A percentile compares a stretch with the other conserved stretches of the same genome.
These are phyloP conservation scores for Drosophila borborema DNA, from an alignment of 2,888 invertebrate genomes.

Conservation along the genomic window DNA sequence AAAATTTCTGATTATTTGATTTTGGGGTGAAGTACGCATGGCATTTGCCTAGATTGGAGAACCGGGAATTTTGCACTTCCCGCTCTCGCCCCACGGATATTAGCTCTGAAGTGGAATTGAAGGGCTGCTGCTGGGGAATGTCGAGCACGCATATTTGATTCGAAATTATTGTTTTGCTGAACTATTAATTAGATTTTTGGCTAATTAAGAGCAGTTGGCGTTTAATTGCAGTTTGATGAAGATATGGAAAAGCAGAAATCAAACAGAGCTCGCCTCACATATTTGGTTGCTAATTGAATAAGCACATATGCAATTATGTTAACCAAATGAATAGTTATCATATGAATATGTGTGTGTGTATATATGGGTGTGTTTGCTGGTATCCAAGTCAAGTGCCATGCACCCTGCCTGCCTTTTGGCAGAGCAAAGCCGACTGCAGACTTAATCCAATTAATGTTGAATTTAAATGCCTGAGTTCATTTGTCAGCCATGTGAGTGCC, in stretches of 20 bases:
- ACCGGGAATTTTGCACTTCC: slow-evolving; percentile 7
- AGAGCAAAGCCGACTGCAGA: slow-evolving; percentile 52
- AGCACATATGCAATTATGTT: slow-evolving; percentile 47
- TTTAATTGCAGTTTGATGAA: slow-evolving; percentile 1
- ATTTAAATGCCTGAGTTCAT: slow-evolving; percentile 74
- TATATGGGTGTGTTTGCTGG: background rate
- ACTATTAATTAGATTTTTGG: slow-evolving; percentile 3
- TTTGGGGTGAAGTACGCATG: slow-evolving; percentile 46
- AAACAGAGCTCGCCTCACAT: slow-evolving; percentile 13
- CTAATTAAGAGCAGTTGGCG: slow-evolving; percentile 1
- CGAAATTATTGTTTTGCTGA: slow-evolving; percentile 2
- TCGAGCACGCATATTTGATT: background rate
- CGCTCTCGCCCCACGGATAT: background rate
- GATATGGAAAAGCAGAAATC: slow-evolving; percentile 2
- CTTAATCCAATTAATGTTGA: slow-evolving; percentile 80
- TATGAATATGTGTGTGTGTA: background rate
- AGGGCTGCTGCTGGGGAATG: background rate
- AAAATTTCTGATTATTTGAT: slow-evolving; percentile 41
- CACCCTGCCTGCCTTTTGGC: slow-evolving; percentile 10
- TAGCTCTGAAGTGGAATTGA: background rate
- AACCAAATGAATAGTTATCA: slow-evolving; percentile 46
- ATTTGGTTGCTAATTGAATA: slow-evolving; percentile 59
- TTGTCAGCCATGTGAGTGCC: slow-evolving; percentile 45
- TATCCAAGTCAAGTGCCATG: background rate
- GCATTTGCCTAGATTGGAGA: slow-evolving; percentile 14